Percentiles rank a stretch among this genome's conserved stretches.
Conservation (phyloP, 2,113 vertebrate species). For the Perca flavescens region DNA sequence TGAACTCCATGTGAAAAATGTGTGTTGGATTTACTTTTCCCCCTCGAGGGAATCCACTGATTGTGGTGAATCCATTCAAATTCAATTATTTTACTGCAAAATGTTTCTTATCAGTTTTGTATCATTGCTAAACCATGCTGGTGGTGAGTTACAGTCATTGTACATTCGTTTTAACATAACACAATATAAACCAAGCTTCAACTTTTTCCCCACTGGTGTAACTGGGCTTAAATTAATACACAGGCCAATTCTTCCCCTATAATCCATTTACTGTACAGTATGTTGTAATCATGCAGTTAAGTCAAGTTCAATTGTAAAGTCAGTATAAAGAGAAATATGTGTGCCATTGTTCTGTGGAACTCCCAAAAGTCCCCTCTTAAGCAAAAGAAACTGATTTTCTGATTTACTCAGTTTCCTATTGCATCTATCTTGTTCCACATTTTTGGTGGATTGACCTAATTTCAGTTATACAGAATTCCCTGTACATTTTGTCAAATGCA, state of each 20-base stretch:
- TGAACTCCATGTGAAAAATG: neutral
- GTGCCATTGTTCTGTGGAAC: neutral
- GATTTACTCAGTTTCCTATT: constrained; percentile 17
- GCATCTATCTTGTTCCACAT: neutral
- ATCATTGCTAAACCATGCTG: neutral
- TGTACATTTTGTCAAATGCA: constrained; percentile 7
- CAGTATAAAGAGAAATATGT: neutral
- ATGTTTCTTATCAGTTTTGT: neutral
- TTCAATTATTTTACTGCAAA: neutral
- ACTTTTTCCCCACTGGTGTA: neutral
- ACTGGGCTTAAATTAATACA: neutral
- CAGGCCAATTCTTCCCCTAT: neutral
- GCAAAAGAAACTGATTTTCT: constrained; percentile 40
- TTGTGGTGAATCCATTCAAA: neutral
- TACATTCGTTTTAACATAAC: neutral
- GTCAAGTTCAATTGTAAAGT: neutral
- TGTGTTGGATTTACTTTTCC: neutral
- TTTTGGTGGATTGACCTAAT: neutral
- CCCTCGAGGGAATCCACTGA: neutral
- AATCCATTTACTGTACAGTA: neutral
- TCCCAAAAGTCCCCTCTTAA: constrained; percentile 20
- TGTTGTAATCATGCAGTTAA: neutral
- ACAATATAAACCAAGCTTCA: neutral
- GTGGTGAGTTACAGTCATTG: neutral
- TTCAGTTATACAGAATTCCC: neutral